Evolutionary conservation across 2,797 vertebrate species (phyloP).

Genomic region (Nyctalus aviator): DNA sequence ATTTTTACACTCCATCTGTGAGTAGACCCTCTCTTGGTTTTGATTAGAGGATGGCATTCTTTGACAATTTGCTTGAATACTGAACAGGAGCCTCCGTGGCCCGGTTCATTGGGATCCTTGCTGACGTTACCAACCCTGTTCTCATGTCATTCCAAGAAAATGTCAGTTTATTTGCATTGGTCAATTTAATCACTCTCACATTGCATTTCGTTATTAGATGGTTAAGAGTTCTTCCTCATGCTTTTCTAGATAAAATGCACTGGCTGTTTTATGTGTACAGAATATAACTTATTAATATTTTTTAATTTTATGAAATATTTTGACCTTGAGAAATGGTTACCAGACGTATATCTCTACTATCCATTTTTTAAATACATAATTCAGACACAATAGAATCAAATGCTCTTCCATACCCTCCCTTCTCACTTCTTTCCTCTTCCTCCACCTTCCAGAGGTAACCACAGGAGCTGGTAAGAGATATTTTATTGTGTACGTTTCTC

Average conservation of each 20-base stretch:
- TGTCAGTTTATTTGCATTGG: not conserved
- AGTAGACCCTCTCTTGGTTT: not conserved
- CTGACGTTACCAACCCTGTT: not conserved
- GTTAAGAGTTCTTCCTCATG: not conserved
- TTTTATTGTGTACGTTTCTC: not conserved
- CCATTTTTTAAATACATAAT: not conserved
- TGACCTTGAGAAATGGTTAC: not conserved
- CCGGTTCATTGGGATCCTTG: not conserved
- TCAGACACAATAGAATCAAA: not conserved
- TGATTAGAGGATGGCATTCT: not conserved
- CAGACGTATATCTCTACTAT: not conserved
- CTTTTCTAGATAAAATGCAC: not conserved
- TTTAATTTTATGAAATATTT: not conserved
- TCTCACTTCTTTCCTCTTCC: not conserved
- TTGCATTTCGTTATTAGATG: not conserved
- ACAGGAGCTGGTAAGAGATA: not conserved
- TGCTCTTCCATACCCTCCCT: not conserved
- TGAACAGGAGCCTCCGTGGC: not conserved
- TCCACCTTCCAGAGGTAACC: not conserved
- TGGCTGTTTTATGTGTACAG: not conserved
- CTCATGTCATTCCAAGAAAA: slow-evolving; percentile 30
- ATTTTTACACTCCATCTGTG: not conserved
- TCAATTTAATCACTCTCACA: not conserved
- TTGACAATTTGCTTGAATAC: slow-evolving; percentile 11
- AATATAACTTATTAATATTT: not conserved